phyloP scores from a whole-genome alignment of 2,113 vertebrate genomes.

The Gobius niger region DNA sequence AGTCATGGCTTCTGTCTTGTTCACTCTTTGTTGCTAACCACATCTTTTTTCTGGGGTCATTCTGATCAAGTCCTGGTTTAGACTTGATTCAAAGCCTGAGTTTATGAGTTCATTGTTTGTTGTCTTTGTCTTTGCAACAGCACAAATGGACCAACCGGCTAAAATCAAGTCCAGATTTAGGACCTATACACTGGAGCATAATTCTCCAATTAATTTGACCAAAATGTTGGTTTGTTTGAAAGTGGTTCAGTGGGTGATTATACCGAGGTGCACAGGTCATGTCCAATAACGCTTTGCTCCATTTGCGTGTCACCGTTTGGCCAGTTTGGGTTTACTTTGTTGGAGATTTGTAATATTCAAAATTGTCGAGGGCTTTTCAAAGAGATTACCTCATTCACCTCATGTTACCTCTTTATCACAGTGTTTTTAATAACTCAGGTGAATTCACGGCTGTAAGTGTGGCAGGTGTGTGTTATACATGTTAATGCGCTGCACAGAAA shows the following conservation, averaged over 20 bases:
- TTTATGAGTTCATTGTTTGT: too few relatives aligned
- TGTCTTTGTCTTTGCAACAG: too few relatives aligned
- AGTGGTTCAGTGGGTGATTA: conserved; percentile 60
- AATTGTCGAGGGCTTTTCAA: conserved; percentile 23
- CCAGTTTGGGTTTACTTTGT: conserved; percentile 14
- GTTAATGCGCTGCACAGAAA: background rate
- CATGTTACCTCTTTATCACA: conserved; percentile 25
- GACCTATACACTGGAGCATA: too few relatives aligned
- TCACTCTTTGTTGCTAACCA: too few relatives aligned
- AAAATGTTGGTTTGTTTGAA: conserved; percentile 54
- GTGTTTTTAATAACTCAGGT: conserved; percentile 19
- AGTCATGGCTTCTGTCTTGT: too few relatives aligned
- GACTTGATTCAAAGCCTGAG: too few relatives aligned
- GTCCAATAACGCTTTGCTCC: conserved; percentile 53
- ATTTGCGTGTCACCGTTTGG: conserved; percentile 21
- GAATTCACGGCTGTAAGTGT: background rate
- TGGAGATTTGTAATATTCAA: conserved; percentile 22
- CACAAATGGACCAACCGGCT: too few relatives aligned
- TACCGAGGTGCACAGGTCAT: conserved; percentile 67
- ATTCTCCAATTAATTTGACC: too few relatives aligned
- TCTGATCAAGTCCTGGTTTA: too few relatives aligned
- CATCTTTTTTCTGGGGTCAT: too few relatives aligned
- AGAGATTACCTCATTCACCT: conserved; percentile 47
- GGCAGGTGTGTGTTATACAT: background rate
- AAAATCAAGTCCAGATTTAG: too few relatives aligned